phyloP scores from a whole-genome alignment of 1,140 invertebrate genomes.

The Papilio machaon region DNA sequence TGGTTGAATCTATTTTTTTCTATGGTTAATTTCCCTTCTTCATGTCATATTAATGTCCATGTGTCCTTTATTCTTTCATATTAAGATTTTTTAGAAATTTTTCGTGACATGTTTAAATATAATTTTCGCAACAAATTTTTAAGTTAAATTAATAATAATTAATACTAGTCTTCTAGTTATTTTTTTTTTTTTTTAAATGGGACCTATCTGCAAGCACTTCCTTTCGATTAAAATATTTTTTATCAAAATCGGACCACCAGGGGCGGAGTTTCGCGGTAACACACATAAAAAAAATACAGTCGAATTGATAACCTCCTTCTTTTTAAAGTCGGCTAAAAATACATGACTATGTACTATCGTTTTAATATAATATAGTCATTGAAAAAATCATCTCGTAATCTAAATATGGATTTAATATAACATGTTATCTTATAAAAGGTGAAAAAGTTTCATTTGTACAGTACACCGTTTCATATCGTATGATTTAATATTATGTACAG shows the following conservation, averaged over 20 bases:
- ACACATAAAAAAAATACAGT: no score
- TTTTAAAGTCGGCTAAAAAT: no score
- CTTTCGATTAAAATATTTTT: no score
- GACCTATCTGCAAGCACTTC: no score
- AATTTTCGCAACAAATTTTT: no score
- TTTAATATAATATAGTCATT: constrained; percentile 3
- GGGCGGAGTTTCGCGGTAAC: no score
- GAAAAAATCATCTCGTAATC: not conserved
- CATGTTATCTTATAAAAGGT: not conserved
- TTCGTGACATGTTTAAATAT: not conserved
- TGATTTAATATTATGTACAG: not conserved
- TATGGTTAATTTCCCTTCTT: not conserved
- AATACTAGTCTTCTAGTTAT: no score
- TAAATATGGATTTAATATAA: not conserved
- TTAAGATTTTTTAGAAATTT: not conserved
- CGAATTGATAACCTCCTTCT: no score
- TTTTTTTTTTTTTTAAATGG: no score
- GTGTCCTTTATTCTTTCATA: not conserved
- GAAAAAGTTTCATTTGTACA: not conserved
- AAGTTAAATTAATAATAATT: no score
- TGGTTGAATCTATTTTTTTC: no score
- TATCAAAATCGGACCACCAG: no score
- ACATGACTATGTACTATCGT: not conserved
- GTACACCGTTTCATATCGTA: not conserved
- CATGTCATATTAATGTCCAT: not conserved